Evolutionary conservation across 2,797 vertebrate genomes (phyloP), one percentile per base, ranked within the genome.

Genomic region (Bradypus variegatus): DNA sequence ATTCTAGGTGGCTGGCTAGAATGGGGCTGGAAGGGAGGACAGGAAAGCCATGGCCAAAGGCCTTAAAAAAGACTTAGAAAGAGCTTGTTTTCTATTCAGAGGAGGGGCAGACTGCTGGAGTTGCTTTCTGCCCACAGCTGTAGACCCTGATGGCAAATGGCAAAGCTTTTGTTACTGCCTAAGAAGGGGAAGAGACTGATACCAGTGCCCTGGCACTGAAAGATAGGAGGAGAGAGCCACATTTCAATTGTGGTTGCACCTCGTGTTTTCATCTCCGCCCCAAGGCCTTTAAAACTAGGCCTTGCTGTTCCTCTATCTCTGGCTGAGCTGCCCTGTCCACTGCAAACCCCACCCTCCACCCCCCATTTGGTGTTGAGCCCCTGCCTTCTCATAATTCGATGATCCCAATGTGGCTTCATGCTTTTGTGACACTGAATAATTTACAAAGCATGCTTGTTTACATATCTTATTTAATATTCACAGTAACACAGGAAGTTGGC

Each of bases 31-130:
- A 65, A 85, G 72, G 55, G 36, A 90, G 67, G 88, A 88, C 15
- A 2, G 50, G 48, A 90, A 89, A 87, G 80, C 62, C 77, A 64
- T 58, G 72, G 88, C 77, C 48, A 36, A 60, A 94, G 84, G 87
- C 84, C 89, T 92, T 95, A 86, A 91, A 94, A 89, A 91, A 67
- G 77, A 73, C 77, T 94, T 94, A 94, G 81, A 83, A 90, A 93
- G 33, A 88, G 25, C 67, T 94, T 75, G 92, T 89, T 92, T 94
- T 92, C 67, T 72, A 83, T 92, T 91, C 93, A 91, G 78, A 81
- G 82, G 85, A 76, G 45, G 58, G 60, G 50, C 60, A 79, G 85
- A 65, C 8, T 33, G 83, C 72, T 21, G 70, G 91, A 77, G 76
- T 78, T 48, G 55, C 76, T 92, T 87, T 90, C 83, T 93, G 91